Conservation (phyloP, 2,113 vertebrate species). For the Pleuronectes platessa region DNA sequence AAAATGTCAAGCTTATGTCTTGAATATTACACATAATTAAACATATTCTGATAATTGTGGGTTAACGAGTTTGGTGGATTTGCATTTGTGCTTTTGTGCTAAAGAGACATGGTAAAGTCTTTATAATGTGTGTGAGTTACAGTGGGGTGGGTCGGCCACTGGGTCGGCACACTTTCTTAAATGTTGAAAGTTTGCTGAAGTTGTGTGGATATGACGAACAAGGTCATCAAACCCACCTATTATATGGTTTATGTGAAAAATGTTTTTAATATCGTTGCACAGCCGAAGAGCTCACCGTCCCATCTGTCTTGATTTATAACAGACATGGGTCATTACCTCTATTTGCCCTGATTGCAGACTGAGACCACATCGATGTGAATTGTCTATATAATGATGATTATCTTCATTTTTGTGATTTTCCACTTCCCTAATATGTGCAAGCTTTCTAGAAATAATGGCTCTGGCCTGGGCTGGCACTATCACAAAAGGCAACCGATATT, state of each 20-base stretch:
- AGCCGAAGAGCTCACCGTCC: neutral
- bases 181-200: slow-evolving; percentile 1
- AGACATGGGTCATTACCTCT: slow-evolving; percentile 10
- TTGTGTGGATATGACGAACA: slow-evolving; percentile 16
- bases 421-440: neutral
- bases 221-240: slow-evolving; percentile 3
- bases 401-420: neutral
- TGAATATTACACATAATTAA: too few species aligned
- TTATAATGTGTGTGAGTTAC: too few species aligned
- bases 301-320: slow-evolving; percentile 27
- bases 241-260: neutral
- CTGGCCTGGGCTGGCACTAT: neutral
- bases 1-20: too few species aligned
- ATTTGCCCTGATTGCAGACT: slow-evolving; percentile 5
- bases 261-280: neutral
- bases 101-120: too few species aligned
- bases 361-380: neutral
- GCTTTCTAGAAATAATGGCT: neutral
- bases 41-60: too few species aligned
- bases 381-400: neutral
- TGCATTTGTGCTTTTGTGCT: too few species aligned
- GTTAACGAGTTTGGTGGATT: too few species aligned
- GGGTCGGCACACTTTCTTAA: too few species aligned
- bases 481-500: neutral
- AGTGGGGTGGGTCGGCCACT: too few species aligned